Conservation (phyloP, 2,888 invertebrate species). For the Hymenopus coronatus region DNA sequence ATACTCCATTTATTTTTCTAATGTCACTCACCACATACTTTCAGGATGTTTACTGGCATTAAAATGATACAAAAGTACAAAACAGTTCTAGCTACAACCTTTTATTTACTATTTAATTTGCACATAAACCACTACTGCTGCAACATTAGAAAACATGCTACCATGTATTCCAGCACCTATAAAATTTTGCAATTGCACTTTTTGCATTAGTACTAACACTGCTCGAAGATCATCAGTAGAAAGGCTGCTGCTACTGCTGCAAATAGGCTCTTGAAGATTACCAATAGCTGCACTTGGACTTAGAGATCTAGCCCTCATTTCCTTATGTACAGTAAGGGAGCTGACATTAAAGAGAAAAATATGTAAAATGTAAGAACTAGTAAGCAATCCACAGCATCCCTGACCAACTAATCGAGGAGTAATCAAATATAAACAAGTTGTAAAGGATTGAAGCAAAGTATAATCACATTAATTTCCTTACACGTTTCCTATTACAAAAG, state of each 20-base stretch:
- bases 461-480: too few species aligned
- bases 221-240: background rate
- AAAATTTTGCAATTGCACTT: background rate
- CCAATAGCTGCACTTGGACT: background rate
- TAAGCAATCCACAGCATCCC: background rate
- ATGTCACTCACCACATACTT: too few species aligned
- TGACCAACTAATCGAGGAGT: background rate
- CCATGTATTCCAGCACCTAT: background rate
- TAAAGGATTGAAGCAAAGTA: too few species aligned
- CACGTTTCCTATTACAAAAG: too few species aligned
- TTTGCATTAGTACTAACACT: background rate
- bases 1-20: background rate
- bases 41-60: background rate
- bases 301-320: background rate
- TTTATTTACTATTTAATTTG: too few species aligned
- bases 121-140: background rate
- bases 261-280: background rate
- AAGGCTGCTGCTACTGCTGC: background rate
- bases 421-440: background rate
- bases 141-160: background rate
- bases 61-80: background rate
- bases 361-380: background rate
- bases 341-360: background rate
- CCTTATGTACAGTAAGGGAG: background rate
- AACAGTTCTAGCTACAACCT: too few species aligned